Evolutionary conservation across 2,113 vertebrate species (phyloP).

Genomic region (Protobothrops mucrosquamatus): DNA sequence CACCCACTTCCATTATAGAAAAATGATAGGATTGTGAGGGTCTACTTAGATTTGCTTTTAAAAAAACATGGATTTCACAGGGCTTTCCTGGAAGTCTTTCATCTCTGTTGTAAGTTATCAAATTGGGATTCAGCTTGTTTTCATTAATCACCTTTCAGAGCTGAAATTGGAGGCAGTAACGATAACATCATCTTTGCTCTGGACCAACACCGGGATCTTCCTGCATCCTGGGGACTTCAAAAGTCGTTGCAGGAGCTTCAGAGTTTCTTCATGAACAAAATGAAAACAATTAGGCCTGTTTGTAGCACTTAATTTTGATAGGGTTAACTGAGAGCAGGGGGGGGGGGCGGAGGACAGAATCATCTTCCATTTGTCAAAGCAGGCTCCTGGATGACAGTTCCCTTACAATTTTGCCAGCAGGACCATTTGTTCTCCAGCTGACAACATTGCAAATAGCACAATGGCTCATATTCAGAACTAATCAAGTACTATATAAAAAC

Average conservation of each 20-base stretch:
- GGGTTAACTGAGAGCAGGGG: conserved; percentile 29
- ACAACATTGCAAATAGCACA: neutral
- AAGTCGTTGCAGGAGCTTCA: conserved; percentile 95
- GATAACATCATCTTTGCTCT: conserved; percentile 97
- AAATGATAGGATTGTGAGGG: neutral
- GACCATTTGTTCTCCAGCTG: neutral
- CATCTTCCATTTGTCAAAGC: conserved; percentile 35
- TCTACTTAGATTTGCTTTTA: neutral
- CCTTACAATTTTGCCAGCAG: neutral
- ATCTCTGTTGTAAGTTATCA: conserved; percentile 44
- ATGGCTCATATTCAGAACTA: neutral
- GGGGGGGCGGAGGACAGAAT: neutral
- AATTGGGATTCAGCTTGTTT: conserved; percentile 35
- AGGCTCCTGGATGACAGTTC: conserved; percentile 34
- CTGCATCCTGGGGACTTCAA: conserved; percentile 97
- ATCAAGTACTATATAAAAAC: neutral
- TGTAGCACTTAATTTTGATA: conserved; percentile 36
- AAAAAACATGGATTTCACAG: neutral
- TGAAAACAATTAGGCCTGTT: conserved; percentile 52
- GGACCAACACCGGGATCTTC: conserved; percentile 97
- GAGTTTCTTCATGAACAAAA: conserved; percentile 83
- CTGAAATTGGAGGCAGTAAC: conserved; percentile 99
- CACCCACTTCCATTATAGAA: neutral
- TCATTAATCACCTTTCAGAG: conserved; percentile 86
- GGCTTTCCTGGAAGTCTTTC: neutral